A percentile compares a stretch with the other conserved stretches of the same genome.
phyloP scores from a whole-genome alignment of 1,140 invertebrate genomes.

The Halesus radiatus region DNA sequence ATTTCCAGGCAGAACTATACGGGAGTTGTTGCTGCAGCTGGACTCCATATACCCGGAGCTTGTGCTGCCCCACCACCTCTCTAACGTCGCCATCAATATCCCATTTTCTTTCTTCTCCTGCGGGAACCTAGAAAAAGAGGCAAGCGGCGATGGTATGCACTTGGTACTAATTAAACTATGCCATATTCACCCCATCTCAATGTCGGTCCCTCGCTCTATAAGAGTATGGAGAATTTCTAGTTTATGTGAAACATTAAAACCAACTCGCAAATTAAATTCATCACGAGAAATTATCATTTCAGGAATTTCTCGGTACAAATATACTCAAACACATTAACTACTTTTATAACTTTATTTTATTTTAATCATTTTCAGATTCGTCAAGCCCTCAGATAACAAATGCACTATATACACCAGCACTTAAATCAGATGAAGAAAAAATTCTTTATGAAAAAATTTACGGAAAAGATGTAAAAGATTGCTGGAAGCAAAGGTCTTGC shows the following conservation, averaged over 20 bases:
- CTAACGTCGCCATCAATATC: conserved; percentile 26
- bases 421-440: conserved; percentile 41
- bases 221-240: too few relatives aligned
- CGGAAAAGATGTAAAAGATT: neutral
- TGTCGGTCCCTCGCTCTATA: too few relatives aligned
- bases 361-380: conserved; percentile 2
- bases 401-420: conserved; percentile 2
- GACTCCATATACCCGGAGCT: conserved; percentile 37
- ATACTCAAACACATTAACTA: too few relatives aligned
- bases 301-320: too few relatives aligned
- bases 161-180: too few relatives aligned
- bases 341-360: too few relatives aligned
- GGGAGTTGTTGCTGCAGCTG: conserved; percentile 11
- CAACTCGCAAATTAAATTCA: too few relatives aligned
- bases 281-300: too few relatives aligned
- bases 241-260: too few relatives aligned
- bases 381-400: neutral
- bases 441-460: conserved; percentile 17
- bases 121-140: neutral
- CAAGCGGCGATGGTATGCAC: neutral
- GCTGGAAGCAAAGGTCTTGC: neutral
- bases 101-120: conserved; percentile 31
- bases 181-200: too few relatives aligned
- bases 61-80: conserved; percentile 9
- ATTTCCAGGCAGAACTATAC: conserved; percentile 27